Base-by-base conservation (phyloP, 2,797 vertebrate species). In the Sternotherus odoratus region DNA sequence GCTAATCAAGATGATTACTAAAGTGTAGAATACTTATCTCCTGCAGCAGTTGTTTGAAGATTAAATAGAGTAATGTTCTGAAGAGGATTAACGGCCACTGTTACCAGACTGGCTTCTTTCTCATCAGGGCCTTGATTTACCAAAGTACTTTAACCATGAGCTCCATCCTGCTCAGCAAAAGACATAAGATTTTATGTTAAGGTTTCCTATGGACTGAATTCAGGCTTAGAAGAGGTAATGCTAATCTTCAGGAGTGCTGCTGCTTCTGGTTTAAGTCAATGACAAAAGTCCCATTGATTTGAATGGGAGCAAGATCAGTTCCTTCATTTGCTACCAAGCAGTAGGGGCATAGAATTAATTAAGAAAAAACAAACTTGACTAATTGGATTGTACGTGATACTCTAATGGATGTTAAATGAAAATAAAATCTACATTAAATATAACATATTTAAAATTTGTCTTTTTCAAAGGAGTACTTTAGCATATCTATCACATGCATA, bases 31-130 rank as follows among this genome's bases (percentile, higher is more conserved):
- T 69, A 83, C 23, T 24, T 95, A 50, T 21, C n/a, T 83, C 2
- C 83, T 78, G 46, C 36, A 93, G 16, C 43, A 57, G 33, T 33
- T 90, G 86, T 83, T 39, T 94, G 77, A 93, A 83, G 17, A 92
- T 39, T 60, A 88, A 12, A 60, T 77, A 91, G 13, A n/a, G 26
- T 82, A 8, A 12, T 88, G 12, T 75, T 80, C 93, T 72, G 75
- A 87, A 78, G 13, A 80, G 17, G 63, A 17, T 60, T 82, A 91
- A 12, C 5, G 5, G 81, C 49, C 10, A 48, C 36, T 88, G 36
- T 87, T 94, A 84, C 28, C 36, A 69, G 26, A 50, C 46, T 85
- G 49, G 23, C 24, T 94, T 88, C 85, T 60, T 91, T 92, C 77
- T 93, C 60, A n/a, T 92, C 86, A 85, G 57, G 79, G 33, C 16